Base-by-base conservation (phyloP, 1,140 invertebrate genomes). In the Apis cerana region DNA sequence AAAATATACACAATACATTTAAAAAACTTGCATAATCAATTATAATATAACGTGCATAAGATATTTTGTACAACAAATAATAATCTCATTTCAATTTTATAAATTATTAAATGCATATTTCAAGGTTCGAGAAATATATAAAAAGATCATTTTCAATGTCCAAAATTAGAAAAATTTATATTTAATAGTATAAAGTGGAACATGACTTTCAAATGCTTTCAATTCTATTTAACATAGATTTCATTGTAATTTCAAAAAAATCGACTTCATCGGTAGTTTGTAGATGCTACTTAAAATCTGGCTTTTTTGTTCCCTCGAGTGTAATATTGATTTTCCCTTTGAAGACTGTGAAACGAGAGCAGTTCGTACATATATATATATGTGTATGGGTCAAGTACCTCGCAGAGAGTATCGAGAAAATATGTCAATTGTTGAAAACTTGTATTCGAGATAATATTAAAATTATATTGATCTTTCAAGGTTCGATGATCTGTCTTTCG, bases 371-470 rank as follows among this genome's bases (percentile, higher is more conserved):
- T n/a, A 10, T 17, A 48, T 17, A 48, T 43, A 50, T n/a, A 10
- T 52, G 67, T 69, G 68, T 27, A 61, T 62, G 17, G 74, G 74
- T 75, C 74, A 75, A 61, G 74, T 75, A 50, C 43, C 56, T 59
- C 10, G 12, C 4, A 15, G 2, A 23, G 19, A n/a, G 43, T 33
- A 58, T 13, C 10, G 54, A 33, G 11, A 27, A 58, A 43, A 27
- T 23, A 19, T 54, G 23, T 56, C 48, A 27, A 48, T 43, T 58
- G 70, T 58, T n/a, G 54, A 19, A 33, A 11, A 33, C 33, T 19
- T 15, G 17, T 12, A n/a, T 59, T 23, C 0, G 5, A 12, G 56
- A 59, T 15, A 21, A 48, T 74, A 21, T 48, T 13, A 33, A 9
- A 52, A 52, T 12, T 4, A 27, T 52, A 52, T 69, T 23, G 48